Base-by-base conservation (phyloP, 1,140 invertebrate genomes). In the Nephotettix cincticeps region DNA sequence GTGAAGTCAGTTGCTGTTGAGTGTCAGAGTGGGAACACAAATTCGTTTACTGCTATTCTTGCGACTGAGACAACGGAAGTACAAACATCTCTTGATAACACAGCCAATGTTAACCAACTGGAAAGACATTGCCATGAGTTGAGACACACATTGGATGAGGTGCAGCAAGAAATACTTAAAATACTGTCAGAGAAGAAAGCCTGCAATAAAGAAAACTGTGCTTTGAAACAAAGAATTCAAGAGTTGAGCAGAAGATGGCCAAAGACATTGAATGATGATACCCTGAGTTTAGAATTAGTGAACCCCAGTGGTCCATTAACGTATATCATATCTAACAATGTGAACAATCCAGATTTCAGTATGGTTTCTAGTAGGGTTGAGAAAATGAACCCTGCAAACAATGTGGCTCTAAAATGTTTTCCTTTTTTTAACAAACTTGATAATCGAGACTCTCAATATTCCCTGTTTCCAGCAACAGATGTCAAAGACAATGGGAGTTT, bases 171-270 rank as follows among this genome's bases (percentile, higher is more conserved):
- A 69, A 79, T 79, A 19, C 58, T 78, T 19, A 76, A 79, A 69
- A 77, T 79, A 19, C 47, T 79, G 9, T 75, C 72, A 4, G 78
- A 81, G 45, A 80, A 79, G 72, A 75, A 75, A 71, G 74, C 74
- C 14, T 76, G 79, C 40, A 69, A 72, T 17, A 74, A 76, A 71
- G 78, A 80, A 66, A 78, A 79, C 21, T 71, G 58, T 70, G 73
- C 70, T 0, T 71, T 79, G 21, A 78, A 77, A 69, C 68, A 72
- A 4, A 69, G 73, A 25, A 73, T 74, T 36, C 54, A 71, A 61
- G 47, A 68, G 13, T 63, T 75, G n/a, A 75, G 68, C 45, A 71
- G 36, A 27, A 68, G 29, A 2, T 51, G 65, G 11, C 40, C 47
- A 21, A 69, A 70, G 21, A 61, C 40, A 25, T 11, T 27, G 21